phyloP scores from a whole-genome alignment of 2,797 vertebrate species.

The Manis javanica region DNA sequence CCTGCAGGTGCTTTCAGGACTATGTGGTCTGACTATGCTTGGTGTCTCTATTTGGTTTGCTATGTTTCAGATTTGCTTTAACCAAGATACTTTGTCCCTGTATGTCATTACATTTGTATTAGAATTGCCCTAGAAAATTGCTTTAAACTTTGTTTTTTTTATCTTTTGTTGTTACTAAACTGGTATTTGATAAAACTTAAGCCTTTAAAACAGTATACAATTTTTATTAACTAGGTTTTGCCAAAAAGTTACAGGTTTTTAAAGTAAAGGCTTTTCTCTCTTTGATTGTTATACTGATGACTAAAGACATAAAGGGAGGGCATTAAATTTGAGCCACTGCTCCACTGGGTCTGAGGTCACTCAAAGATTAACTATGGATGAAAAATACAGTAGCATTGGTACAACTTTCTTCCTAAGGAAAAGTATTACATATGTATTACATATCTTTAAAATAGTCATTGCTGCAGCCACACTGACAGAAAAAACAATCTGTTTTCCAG shows the following conservation, averaged over 20 bases:
- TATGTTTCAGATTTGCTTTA: slow-evolving; percentile 51
- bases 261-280: slow-evolving; percentile 3
- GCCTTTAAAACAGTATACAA: neutral
- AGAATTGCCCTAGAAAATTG: neutral
- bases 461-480: neutral
- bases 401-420: slow-evolving; percentile 45
- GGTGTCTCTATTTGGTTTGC: neutral
- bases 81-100: neutral
- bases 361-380: slow-evolving; percentile 50
- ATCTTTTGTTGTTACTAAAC: slow-evolving; percentile 12
- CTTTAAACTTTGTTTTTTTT: neutral
- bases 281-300: neutral
- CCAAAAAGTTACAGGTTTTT: neutral
- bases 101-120: slow-evolving; percentile 29
- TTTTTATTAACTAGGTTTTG: slow-evolving; percentile 55
- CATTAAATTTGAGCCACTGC: neutral
- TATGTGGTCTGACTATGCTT: neutral
- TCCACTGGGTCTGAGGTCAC: neutral
- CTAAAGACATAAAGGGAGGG: slow-evolving; percentile 1
- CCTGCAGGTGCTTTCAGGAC: neutral
- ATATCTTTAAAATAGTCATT: slow-evolving; percentile 43
- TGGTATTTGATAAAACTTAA: neutral
- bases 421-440: slow-evolving; percentile 14
- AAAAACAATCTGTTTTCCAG: neutral
- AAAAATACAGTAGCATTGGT: neutral